Evolutionary conservation across 2,113 vertebrate genomes (phyloP).

Genomic region (Strix aluco): DNA sequence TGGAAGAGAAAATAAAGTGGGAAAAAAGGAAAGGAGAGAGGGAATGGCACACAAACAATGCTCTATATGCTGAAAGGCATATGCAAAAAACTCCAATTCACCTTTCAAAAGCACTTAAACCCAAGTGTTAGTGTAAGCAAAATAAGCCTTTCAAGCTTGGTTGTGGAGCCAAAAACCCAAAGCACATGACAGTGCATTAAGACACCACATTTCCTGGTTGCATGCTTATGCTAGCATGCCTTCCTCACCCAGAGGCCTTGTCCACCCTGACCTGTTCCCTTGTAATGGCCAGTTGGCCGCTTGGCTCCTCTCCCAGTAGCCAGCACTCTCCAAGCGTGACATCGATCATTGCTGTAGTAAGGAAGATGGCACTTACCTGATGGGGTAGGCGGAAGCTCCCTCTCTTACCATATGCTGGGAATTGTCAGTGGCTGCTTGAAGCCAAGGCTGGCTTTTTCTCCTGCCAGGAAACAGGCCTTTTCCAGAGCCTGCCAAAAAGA

Average conservation of each 20-base stretch:
- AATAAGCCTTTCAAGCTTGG: background rate
- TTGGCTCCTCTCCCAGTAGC: slow-evolving; percentile 84
- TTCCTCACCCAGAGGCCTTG: slow-evolving; percentile 72
- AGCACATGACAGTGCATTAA: background rate
- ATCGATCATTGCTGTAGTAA: slow-evolving; percentile 81
- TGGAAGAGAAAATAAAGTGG: background rate
- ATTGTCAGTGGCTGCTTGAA: slow-evolving; percentile 88
- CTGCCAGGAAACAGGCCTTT: slow-evolving; percentile 81
- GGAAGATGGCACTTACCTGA: slow-evolving; percentile 93
- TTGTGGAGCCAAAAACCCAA: background rate
- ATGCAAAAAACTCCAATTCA: background rate
- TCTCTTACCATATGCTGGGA: slow-evolving; percentile 94
- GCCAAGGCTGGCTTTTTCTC: slow-evolving; percentile 83
- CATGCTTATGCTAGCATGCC: slow-evolving; percentile 45
- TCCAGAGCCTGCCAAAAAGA: slow-evolving; percentile 72
- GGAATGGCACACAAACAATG: background rate
- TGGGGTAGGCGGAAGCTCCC: slow-evolving; percentile 87
- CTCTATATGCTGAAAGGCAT: background rate
- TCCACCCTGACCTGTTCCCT: slow-evolving; percentile 75
- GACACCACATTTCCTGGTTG: slow-evolving; percentile 12
- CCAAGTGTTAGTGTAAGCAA: background rate
- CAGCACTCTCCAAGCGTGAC: slow-evolving; percentile 80
- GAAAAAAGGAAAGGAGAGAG: background rate
- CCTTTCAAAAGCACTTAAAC: background rate
- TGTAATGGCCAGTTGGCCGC: slow-evolving; percentile 71